Base-by-base conservation (phyloP, 1,140 invertebrate species). In the Bombus pyrosoma region DNA sequence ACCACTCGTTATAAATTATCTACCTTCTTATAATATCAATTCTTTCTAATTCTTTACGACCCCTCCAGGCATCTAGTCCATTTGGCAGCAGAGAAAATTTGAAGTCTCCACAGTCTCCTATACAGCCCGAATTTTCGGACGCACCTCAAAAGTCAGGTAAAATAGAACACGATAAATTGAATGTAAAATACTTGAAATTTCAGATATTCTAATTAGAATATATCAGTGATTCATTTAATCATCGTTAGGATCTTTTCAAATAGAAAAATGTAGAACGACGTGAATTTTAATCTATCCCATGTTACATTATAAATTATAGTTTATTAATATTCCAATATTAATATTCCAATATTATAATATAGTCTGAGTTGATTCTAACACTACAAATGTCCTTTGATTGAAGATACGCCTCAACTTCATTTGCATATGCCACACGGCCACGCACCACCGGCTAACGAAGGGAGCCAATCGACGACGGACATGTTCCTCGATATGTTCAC, bases 401-500 rank as follows among this genome's bases (percentile, higher is more conserved):
- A 41, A 95, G 95, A 96, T 68, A 87, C 95, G 62, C 95, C 96
- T 73, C 95, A 96, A 91, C 94, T 96, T 34, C 91, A 95, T 62
- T 90, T 96, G 78, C 94, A 95, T 76, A 91, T 94, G 32, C 93
- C 96, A 1, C 87, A 95, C 87, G 88, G 94, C 81, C 92, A 90
- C 73, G 81, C 87, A 77, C 69, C 86, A 41, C 39, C 91, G 91
- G 71, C 91, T 83, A 91, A 69, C 78, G 96, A 95, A 39, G 96
- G 97, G 72, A 96, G 96, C n/a, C 97, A 97, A 90, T 97, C 97
- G 13, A 97, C 97, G 0, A 96, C 97, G 4, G 98, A 98, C 88
- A 98, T 98, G 96, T 98, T 98, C 92, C 96, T 98, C 89, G 98
- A 98, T 91, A 97, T 98, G 95, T 96, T 98, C 89, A 98, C 98